Conservation (phyloP, 2,888 invertebrate species). For the Busseola fusca region DNA sequence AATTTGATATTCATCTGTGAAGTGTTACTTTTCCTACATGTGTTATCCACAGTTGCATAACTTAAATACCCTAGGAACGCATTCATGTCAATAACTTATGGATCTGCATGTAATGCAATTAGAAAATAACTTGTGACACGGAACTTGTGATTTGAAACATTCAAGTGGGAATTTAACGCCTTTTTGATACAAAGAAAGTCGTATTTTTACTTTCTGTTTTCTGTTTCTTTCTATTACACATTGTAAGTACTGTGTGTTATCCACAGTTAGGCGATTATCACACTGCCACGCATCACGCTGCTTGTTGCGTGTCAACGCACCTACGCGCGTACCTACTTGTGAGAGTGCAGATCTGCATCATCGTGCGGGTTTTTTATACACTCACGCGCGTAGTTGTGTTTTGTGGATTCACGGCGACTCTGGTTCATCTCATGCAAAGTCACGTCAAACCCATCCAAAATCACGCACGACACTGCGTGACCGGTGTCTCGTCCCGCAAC, state of each 20-base stretch:
- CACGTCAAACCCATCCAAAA: too few species aligned
- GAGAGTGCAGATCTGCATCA: too few species aligned
- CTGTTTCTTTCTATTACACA: not conserved
- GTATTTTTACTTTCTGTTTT: not conserved
- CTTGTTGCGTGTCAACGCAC: too few species aligned
- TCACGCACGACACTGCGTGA: too few species aligned
- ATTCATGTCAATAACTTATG: not conserved
- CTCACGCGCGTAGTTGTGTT: too few species aligned
- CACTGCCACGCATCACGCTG: too few species aligned
- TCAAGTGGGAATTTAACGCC: not conserved
- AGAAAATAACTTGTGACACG: not conserved
- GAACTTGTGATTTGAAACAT: not conserved
- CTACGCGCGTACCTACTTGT: too few species aligned
- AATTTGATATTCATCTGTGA: too few species aligned
- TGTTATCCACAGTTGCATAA: constrained; percentile 23
- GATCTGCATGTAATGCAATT: not conserved
- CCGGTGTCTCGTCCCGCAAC: too few species aligned
- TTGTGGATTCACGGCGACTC: too few species aligned
- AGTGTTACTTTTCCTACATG: not conserved
- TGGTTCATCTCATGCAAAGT: too few species aligned
- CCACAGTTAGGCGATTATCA: constrained; percentile 1
- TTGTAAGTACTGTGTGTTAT: not conserved
- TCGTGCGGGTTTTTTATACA: too few species aligned
- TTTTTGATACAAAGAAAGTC: not conserved
- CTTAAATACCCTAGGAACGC: constrained; percentile 24